Base-by-base conservation (phyloP, 30 jellyfish, hydroid and myxozoan species). In the Aurelia aurita complex sp. Pacific region DNA sequence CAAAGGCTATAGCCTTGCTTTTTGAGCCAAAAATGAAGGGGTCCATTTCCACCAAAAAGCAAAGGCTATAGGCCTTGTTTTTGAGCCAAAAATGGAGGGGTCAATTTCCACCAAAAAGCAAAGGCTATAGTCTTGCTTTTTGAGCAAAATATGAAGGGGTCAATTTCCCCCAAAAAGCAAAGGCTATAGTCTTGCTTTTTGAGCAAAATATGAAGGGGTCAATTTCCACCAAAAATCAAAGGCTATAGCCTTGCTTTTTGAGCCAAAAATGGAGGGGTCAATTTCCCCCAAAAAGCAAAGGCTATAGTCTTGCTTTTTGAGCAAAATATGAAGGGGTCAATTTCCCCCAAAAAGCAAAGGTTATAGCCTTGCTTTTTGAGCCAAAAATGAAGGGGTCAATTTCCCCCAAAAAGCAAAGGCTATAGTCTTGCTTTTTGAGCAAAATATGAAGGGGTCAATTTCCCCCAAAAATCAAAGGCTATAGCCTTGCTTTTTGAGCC, bases 71-170 rank as follows among this genome's bases (percentile, higher is more conserved):
- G 12, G 50, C 36, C 17, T 16, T 6, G 0, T 1, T 66, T 66
- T 6, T 16, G n/a, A 23, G n/a, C n/a, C 7, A 66, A 66, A 66
- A 16, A 0, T 3, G 52, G 8, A 40, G 52, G 4, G 52, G 52
- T 40, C 52, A 6, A 40, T 40, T 40, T 40, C 6, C 52, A 6
- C 52, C 9, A 1, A 1, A 40, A 40, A 40, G 6, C 76, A 16
- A 66, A 66, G 76, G 76, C n/a, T 66, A 14, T 66, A 66, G 1
- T 46, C 76, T 16, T 66, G 40, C 55, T 12, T 66, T 66, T n/a
- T 43, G 40, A 16, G 52, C 7, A 0, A 66, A 16, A 66, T 12
- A 1, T 15, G n/a, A 7, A 16, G n/a, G 3, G 40, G 34, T 17
- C 43, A 4, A 66, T 66, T 66, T 66, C 5, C 52, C 4, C 52